Base-by-base conservation (phyloP, 2,113 vertebrate species). In the Litocranius walleri region DNA sequence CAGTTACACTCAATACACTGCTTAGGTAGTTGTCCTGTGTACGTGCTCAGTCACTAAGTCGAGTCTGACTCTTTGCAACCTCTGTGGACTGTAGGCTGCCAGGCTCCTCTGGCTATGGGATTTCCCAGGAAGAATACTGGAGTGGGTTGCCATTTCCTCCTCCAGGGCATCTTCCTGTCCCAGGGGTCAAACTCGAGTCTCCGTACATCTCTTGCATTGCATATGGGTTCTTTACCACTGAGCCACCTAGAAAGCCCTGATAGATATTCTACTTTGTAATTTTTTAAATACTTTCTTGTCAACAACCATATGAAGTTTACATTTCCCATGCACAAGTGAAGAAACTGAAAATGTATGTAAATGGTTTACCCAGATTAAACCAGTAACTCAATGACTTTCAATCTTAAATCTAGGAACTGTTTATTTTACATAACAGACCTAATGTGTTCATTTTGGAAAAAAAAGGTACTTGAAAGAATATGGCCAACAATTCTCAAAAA, bases 241-340 rank as follows among this genome's bases (percentile, higher is more conserved):
- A 43, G 23, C 36, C 71, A 43, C 36, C 36, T 43, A 36, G 36
- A 27, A 43, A 77, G 12, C 71, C 40, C 36, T 43, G 25, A 93
- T 5, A 90, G 23, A 84, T 23, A 13, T 6, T 29, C 88, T 67
- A 36, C 83, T 92, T 83, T 25, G 77, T n/a, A 64, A 93, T 36
- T 77, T n/a, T 91, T 85, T 16, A 14, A 87, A 90, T 16, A 87
- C 4, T 59, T 93, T 90, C 50, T 77, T 88, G 17, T 29, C 56
- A 94, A 62, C 52, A 78, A 78, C 21, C 27, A 21, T 64, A 27
- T 36, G 52, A 95, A 80, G 57, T 81, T 85, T 85, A 23, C n/a
- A 88, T 84, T 90, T 78, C 50, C 29, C 82, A 92, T 56, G 88
- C 88, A 81, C 8, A 90, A 62, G 33, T 93, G 3, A 96, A 97